Evolutionary conservation across 2,888 invertebrate genomes (phyloP).

Genomic region (Dendrolimus houi): DNA sequence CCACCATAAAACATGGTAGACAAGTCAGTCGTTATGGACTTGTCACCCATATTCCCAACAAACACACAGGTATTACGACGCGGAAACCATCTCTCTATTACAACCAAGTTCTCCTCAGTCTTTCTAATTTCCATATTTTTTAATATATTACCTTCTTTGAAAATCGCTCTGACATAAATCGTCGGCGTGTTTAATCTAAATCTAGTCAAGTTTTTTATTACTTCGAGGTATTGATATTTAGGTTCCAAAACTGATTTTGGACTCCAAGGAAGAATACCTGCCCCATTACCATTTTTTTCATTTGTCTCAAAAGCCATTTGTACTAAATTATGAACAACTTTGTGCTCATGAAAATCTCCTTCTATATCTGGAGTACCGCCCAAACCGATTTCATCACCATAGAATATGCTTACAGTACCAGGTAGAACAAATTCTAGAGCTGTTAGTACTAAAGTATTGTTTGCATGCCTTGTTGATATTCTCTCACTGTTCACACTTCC

Average conservation of each 20-base stretch:
- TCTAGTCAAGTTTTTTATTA: conserved; percentile 76
- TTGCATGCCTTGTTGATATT: conserved; percentile 72
- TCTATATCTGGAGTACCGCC: conserved; percentile 72
- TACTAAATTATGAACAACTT: conserved; percentile 80
- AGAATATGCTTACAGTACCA: conserved; percentile 90
- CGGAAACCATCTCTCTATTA: conserved; percentile 87
- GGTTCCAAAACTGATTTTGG: conserved; percentile 69
- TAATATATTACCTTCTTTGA: conserved; percentile 78
- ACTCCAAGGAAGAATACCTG: conserved; percentile 79
- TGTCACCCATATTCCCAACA: conserved; percentile 82
- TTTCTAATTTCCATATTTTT: conserved; percentile 83
- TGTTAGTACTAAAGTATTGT: conserved; percentile 81
- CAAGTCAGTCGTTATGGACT: conserved; percentile 80
- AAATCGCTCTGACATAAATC: conserved; percentile 83
- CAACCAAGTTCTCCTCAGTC: conserved; percentile 79
- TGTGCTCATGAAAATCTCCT: conserved; percentile 75
- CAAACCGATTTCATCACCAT: conserved; percentile 93
- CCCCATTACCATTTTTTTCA: conserved; percentile 38
- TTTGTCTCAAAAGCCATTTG: conserved; percentile 80
- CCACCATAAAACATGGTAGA: conserved; percentile 87
- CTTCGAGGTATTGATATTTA: conserved; percentile 66
- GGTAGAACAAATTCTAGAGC: conserved; percentile 89
- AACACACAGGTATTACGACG: conserved; percentile 85
- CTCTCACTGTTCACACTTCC: conserved; percentile 79
- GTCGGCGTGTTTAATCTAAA: conserved; percentile 80